phyloP scores from a whole-genome alignment of 2,888 invertebrate species.

The Sarcophaga subvicina region DNA sequence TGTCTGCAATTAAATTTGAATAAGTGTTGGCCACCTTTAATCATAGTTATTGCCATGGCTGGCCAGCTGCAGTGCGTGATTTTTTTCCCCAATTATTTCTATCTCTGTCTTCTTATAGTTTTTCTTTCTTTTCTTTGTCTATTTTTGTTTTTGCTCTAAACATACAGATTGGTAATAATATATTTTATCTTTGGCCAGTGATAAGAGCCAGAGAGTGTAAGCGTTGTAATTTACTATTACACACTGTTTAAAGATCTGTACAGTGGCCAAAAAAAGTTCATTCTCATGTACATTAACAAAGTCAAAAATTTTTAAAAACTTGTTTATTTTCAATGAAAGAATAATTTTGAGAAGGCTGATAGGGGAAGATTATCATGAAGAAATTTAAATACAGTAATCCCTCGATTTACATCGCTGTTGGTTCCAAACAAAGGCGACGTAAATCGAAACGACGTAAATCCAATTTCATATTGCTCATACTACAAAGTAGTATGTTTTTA shows the following conservation, averaged over 20 bases:
- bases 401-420: too few species aligned
- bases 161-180: slow-evolving; percentile 52
- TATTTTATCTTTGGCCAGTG: slow-evolving; percentile 53
- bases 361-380: too few species aligned
- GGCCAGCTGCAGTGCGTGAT: background rate
- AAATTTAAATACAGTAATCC: too few species aligned
- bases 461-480: too few species aligned
- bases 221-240: slow-evolving; percentile 53
- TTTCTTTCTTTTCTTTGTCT: background rate
- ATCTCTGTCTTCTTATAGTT: too few species aligned
- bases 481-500: too few species aligned
- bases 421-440: too few species aligned
- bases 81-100: background rate
- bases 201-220: slow-evolving; percentile 53
- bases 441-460: too few species aligned
- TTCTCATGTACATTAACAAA: background rate
- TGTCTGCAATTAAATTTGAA: slow-evolving; percentile 57
- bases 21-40: slow-evolving; percentile 65
- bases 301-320: too few species aligned
- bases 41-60: slow-evolving; percentile 10
- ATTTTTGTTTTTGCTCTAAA: background rate
- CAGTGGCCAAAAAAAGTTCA: slow-evolving; percentile 21
- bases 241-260: background rate
- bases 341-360: too few species aligned
- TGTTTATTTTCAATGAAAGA: too few species aligned